Conservation (phyloP, 2,113 vertebrate species). For the Rhynchomys soricoides region DNA sequence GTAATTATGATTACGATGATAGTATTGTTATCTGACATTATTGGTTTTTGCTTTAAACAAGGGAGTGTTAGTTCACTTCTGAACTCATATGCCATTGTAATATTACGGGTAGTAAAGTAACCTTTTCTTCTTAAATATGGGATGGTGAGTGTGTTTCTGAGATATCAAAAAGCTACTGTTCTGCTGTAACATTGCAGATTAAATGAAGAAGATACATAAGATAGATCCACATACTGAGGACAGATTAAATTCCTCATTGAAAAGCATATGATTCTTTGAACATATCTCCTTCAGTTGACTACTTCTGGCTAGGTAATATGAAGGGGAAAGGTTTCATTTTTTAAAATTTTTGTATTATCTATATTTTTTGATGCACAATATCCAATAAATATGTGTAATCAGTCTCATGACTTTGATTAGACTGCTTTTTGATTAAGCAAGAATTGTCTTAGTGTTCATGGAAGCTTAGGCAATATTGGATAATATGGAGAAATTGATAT, state of each 20-base stretch:
- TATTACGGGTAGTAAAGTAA: not conserved
- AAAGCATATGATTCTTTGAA: not conserved
- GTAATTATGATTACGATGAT: not conserved
- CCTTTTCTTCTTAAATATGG: not conserved
- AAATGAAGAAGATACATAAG: not conserved
- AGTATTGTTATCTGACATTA: not conserved
- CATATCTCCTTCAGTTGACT: not conserved
- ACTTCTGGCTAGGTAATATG: not conserved
- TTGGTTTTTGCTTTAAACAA: not conserved
- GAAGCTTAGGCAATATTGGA: not conserved
- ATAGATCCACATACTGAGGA: not conserved
- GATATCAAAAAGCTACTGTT: not conserved
- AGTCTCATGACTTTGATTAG: not conserved
- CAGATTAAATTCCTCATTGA: not conserved
- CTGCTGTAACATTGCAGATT: slow-evolving; percentile 10
- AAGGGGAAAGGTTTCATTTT: not conserved
- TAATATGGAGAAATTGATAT: not conserved
- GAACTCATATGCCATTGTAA: not conserved
- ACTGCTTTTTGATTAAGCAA: not conserved
- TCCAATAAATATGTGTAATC: not conserved
- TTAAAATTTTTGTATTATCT: not conserved
- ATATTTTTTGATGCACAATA: not conserved
- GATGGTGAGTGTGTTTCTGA: not conserved
- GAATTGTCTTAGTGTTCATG: not conserved
- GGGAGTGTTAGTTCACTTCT: not conserved